A percentile compares a stretch with the other conserved stretches of the same genome.
Evolutionary conservation across 2,888 invertebrate species (phyloP).

Genomic region (Agrenia bidenticulata): DNA sequence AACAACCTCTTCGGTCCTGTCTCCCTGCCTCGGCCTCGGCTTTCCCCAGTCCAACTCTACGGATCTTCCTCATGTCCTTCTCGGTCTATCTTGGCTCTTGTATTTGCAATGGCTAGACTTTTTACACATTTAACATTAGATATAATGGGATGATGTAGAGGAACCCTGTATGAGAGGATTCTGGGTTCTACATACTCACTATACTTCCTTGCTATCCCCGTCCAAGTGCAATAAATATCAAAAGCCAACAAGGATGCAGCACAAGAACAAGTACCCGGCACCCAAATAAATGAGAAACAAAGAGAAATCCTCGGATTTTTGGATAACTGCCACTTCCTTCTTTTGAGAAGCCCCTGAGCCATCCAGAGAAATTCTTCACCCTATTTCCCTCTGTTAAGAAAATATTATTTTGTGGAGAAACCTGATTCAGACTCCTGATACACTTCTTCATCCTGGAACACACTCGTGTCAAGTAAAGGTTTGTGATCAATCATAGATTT

Average conservation of each 20-base stretch:
- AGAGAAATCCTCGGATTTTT: conserved; percentile 8
- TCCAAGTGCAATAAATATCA: conserved; percentile 16
- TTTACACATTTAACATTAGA: background rate
- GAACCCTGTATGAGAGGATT: too few relatives aligned
- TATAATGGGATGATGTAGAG: conserved; percentile 3
- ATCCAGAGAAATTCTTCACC: background rate
- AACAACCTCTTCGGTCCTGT: background rate
- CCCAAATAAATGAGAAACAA: conserved; percentile 17
- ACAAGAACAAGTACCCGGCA: background rate
- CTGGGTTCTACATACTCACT: too few relatives aligned
- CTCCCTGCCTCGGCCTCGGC: background rate
- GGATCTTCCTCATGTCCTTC: background rate
- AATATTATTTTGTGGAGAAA: conserved; percentile 1
- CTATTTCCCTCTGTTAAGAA: background rate
- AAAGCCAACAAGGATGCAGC: conserved; percentile 1
- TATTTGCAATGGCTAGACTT: too few relatives aligned
- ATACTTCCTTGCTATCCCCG: background rate
- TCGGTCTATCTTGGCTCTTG: too few relatives aligned
- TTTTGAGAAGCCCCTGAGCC: background rate
- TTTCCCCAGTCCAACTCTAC: background rate
- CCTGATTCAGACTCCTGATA: background rate
- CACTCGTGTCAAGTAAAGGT: conserved; percentile 7
- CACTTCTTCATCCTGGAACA: conserved; percentile 6
- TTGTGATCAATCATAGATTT: conserved; percentile 18
- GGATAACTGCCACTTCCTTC: conserved; percentile 15